phyloP scores from a whole-genome alignment of 2,797 vertebrate species.

The Nothura maculosa region DNA sequence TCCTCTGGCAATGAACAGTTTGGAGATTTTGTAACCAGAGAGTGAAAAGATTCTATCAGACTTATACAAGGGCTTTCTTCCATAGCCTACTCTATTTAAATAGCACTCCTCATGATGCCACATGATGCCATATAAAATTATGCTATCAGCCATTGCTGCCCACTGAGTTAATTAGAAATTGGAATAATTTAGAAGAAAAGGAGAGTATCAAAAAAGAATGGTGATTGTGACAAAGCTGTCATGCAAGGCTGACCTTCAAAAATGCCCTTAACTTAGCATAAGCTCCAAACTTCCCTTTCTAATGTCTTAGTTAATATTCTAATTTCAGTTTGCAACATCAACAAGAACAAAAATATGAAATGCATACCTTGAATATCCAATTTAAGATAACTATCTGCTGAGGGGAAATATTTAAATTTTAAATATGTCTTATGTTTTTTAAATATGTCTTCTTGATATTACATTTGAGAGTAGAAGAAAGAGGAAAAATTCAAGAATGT shows the following conservation, averaged over 20 bases:
- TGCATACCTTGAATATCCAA: background rate
- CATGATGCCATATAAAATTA: background rate
- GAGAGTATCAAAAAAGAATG: accelerated
- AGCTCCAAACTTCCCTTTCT: background rate
- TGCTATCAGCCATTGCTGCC: background rate
- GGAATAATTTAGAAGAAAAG: background rate
- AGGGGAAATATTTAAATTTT: background rate
- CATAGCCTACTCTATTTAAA: background rate
- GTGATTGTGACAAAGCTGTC: background rate
- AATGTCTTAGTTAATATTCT: background rate
- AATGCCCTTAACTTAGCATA: background rate
- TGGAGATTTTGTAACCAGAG: background rate
- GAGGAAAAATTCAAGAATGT: background rate
- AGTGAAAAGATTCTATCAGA: background rate
- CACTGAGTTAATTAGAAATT: background rate
- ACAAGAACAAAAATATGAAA: background rate
- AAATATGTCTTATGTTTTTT: background rate
- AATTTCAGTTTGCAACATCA: background rate
- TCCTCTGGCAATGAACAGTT: background rate
- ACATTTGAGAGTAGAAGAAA: background rate
- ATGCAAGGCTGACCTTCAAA: background rate
- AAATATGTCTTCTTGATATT: background rate
- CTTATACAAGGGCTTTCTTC: background rate
- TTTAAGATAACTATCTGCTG: background rate
- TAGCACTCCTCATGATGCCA: background rate